These are phyloP conservation scores for Cephalopholis sonnerati DNA, from an alignment of 2,113 vertebrate species.

Conservation along the genomic window DNA sequence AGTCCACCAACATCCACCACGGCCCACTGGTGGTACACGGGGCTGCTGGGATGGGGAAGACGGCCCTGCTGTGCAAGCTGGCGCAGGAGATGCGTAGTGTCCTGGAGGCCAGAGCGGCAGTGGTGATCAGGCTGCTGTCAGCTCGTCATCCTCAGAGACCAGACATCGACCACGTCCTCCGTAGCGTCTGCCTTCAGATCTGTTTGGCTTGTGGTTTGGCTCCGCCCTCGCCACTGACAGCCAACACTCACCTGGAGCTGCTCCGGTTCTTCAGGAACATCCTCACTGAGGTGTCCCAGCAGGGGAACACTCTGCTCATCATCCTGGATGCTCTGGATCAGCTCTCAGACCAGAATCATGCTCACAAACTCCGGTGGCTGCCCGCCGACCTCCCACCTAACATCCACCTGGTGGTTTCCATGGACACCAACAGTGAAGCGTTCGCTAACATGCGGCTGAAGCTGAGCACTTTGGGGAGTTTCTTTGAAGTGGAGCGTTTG, in stretches of 20 bases:
- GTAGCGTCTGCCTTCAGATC: conserved; percentile 83
- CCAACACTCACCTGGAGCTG: conserved; percentile 71
- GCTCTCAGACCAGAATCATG: conserved; percentile 63
- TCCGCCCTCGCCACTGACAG: conserved; percentile 70
- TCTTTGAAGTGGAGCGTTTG: conserved; percentile 81
- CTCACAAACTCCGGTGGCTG: conserved; percentile 82
- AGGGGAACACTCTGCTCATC: conserved; percentile 81
- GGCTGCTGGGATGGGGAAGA: conserved; percentile 85
- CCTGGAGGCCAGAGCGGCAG: conserved; percentile 64
- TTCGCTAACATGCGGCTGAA: conserved; percentile 61
- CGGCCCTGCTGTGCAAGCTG: conserved; percentile 83
- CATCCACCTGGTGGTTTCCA: conserved; percentile 85
- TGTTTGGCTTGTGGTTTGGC: conserved; percentile 82
- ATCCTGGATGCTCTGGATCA: conserved; percentile 85
- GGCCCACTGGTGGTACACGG: conserved; percentile 82
- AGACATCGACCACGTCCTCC: conserved; percentile 78
- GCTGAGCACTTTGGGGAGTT: conserved; percentile 47
- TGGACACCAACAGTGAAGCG: conserved; percentile 56
- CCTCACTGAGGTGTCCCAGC: conserved; percentile 78
- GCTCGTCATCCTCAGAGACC: conserved; percentile 74
- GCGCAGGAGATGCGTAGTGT: conserved; percentile 68
- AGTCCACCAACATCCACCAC: conserved; percentile 66
- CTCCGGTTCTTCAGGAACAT: conserved; percentile 80
- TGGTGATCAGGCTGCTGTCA: conserved; percentile 81
- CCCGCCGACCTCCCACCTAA: conserved; percentile 82